phyloP scores from a whole-genome alignment of 2,113 vertebrate species.

The Chauna torquata region DNA sequence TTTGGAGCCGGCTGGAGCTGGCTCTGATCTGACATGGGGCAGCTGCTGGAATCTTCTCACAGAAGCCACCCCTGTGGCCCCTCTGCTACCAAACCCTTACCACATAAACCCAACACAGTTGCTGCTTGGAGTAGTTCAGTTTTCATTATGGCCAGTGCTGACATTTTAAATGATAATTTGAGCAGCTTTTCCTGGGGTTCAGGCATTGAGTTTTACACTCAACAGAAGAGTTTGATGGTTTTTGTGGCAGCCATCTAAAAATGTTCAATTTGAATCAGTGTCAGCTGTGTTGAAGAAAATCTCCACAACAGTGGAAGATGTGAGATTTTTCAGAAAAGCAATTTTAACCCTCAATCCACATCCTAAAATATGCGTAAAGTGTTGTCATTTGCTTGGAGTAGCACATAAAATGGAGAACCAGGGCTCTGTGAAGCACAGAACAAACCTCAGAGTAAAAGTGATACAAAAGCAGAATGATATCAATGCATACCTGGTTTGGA shows the following conservation, averaged over 20 bases:
- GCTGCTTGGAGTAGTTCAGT: background rate
- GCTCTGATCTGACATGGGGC: no score
- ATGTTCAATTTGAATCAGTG: background rate
- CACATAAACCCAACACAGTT: no score
- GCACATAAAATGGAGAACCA: background rate
- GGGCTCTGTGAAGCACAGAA: background rate
- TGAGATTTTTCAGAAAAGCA: conserved; percentile 8
- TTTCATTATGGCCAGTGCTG: background rate
- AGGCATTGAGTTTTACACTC: background rate
- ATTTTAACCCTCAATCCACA: background rate
- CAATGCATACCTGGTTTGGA: background rate
- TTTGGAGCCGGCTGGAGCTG: no score
- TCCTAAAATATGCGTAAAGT: background rate
- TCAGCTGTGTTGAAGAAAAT: background rate
- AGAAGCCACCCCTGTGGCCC: no score
- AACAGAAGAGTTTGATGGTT: background rate
- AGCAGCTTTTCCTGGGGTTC: background rate
- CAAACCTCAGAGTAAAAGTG: background rate
- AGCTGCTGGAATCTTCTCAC: no score
- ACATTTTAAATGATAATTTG: conserved; percentile 10
- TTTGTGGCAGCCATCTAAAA: conserved; percentile 12
- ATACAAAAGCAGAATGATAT: background rate
- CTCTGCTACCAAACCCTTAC: no score
- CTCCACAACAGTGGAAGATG: background rate
- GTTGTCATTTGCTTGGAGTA: background rate